Base-by-base conservation (phyloP, 37 sponge, comb jelly and placozoan species). In the Geodia barretti region DNA sequence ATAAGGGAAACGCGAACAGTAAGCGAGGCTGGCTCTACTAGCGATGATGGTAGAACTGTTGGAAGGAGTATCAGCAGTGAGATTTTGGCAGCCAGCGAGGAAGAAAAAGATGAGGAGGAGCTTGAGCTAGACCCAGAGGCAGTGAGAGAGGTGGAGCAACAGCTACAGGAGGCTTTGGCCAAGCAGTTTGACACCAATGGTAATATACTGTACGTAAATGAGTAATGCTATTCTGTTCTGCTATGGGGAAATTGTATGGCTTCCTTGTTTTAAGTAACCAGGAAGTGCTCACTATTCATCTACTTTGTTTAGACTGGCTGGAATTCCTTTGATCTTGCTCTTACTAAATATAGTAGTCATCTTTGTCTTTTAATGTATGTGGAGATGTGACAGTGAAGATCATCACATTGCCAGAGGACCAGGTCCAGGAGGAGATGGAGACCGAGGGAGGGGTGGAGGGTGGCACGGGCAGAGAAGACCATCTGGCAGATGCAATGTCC, bases 101-200 rank as follows among this genome's bases (percentile, higher is more conserved):
- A 26, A 11, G 79, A 67, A 7, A 30, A 70, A 38, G 39, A 35
- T 35, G 70, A 36, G 38, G 81, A 60, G 21, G 32, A 77, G 40
- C n/a, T 60, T 62, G 72, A 80, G 72, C 37, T 80, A 61, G 83
- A 83, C 66, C 67, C 31, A 41, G 83, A 83, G 42, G 24, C 66
- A 32, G 64, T 83, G n/a, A 43, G 34, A 21, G 42, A 74, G 8
- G 26, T 83, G 30, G 83, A 66, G 67, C 74, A 41, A 42, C 41
- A 84, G 35, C 14, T 84, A 25, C 54, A 84, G 30, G 41, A 76
- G 77, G 20, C 4, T 19, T 39, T 65, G 67, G 67, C 67, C 7
- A 7, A 65, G 19, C 67, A 65, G 5, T n/a, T 30, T 9, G 67
- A 65, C 28, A 65, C 54, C 7, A 47, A 17, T 7, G 54, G 54